These are phyloP conservation scores for Macrostomum lignano DNA, from an alignment of 1,140 invertebrate genomes.

Conservation along the genomic window DNA sequence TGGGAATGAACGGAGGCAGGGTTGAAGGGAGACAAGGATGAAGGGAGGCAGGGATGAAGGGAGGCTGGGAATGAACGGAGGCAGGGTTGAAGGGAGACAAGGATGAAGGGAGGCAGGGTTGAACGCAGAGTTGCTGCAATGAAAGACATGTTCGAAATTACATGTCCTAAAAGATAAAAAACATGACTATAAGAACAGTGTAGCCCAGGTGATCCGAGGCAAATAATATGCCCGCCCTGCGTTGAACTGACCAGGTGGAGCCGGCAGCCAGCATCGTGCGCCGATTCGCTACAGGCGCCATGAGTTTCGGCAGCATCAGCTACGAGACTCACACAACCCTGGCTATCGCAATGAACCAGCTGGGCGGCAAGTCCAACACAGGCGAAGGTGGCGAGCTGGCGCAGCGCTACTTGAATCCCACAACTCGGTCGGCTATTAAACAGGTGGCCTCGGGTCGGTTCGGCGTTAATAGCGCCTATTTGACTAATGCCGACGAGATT, in stretches of 20 bases:
- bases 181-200: no score
- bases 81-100: no score
- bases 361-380: conserved; percentile 80
- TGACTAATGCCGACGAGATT: conserved; percentile 50
- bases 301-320: conserved; percentile 72
- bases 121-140: no score
- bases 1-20: no score
- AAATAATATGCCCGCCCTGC: no score
- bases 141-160: no score
- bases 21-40: no score
- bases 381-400: conserved; percentile 66
- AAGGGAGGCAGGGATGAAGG: no score
- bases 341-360: conserved; percentile 81
- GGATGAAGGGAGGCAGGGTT: no score
- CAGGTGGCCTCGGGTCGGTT: conserved; percentile 81
- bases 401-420: conserved; percentile 43
- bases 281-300: conserved; percentile 49
- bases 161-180: no score
- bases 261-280: conserved; percentile 77
- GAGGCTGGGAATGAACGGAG: no score
- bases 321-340: conserved; percentile 73
- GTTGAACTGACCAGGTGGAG: conserved; percentile 62
- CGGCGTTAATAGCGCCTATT: conserved; percentile 79
- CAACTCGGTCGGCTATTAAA: conserved; percentile 44
- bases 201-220: no score